Evolutionary conservation across 37 sponge, comb jelly and placozoan species (phyloP).

Genomic region (Aplysina aerophoba): DNA sequence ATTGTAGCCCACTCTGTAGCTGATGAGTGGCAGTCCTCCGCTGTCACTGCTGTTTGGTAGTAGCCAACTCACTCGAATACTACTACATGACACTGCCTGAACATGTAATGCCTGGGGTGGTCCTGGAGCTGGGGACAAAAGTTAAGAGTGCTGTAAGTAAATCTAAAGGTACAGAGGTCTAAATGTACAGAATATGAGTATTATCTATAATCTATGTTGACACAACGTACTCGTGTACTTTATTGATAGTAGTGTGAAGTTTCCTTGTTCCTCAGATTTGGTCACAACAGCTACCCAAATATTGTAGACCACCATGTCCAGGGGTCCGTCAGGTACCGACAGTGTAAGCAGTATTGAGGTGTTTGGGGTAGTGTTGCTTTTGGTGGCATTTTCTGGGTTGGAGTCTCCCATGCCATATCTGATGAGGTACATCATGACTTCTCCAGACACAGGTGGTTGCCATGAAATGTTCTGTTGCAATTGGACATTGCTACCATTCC

Average conservation of each 20-base stretch:
- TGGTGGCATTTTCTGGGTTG: not conserved
- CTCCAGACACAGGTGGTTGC: not conserved
- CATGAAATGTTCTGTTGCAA: constrained; percentile 1
- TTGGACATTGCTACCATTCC: not conserved
- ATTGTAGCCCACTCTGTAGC: too few species aligned
- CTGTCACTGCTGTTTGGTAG: not conserved
- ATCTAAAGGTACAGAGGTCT: too few species aligned
- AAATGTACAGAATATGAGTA: too few species aligned
- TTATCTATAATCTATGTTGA: too few species aligned
- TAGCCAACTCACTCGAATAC: not conserved
- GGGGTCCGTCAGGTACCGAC: not conserved
- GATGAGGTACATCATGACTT: not conserved
- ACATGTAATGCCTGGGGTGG: not conserved
- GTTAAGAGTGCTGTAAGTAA: too few species aligned
- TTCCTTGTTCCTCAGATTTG: not conserved
- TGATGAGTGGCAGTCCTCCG: constrained; percentile 6
- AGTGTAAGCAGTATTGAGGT: not conserved
- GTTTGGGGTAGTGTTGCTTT: not conserved
- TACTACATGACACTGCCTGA: not conserved
- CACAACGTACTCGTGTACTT: too few species aligned
- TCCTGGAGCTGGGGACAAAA: not conserved
- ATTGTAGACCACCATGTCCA: not conserved
- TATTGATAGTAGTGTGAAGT: too few species aligned
- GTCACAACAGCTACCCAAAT: constrained; percentile 15
- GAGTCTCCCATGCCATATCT: not conserved